phyloP scores from a whole-genome alignment of 1,140 invertebrate species.

The Lordiphosa clarofinis region DNA sequence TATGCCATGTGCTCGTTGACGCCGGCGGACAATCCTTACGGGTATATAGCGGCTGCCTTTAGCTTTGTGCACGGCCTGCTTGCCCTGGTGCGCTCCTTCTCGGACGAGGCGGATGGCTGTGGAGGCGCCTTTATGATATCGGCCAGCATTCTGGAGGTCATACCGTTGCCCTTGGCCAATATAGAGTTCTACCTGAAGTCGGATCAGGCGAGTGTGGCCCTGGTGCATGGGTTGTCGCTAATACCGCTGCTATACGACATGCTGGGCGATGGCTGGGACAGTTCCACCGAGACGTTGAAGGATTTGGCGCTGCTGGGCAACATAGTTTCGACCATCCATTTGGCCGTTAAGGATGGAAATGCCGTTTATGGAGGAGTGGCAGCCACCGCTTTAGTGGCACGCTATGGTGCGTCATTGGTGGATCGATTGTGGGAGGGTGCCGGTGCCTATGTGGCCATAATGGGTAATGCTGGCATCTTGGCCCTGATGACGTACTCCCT shows the following conservation, averaged over 20 bases:
- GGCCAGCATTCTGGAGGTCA: constrained; percentile 28
- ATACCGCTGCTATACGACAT: constrained; percentile 57
- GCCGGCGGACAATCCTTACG: constrained; percentile 42
- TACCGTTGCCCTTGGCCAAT: constrained; percentile 46
- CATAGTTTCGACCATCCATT: constrained; percentile 38
- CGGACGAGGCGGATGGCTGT: constrained; percentile 29
- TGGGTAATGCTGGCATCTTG: constrained; percentile 36
- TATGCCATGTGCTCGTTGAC: constrained; percentile 34
- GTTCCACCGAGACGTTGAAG: constrained; percentile 36
- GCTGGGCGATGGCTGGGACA: constrained; percentile 28
- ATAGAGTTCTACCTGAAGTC: constrained; percentile 44
- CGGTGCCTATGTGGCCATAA: constrained; percentile 12
- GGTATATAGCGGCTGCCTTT: constrained; percentile 47
- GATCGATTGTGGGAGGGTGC: constrained; percentile 2
- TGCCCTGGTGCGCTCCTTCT: constrained; percentile 13
- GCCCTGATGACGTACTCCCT: constrained; percentile 41
- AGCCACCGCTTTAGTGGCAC: constrained; percentile 21
- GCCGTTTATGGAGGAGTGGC: no score
- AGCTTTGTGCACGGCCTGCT: constrained; percentile 49
- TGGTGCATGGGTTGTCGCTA: constrained; percentile 35
- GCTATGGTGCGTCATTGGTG: constrained; percentile 20
- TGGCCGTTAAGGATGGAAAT: no score
- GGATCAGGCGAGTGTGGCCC: constrained; percentile 14
- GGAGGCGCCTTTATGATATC: no score
- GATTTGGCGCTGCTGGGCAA: constrained; percentile 55